These are phyloP conservation scores for Drosophila sp. DNA, from an alignment of 1,140 invertebrate genomes.

Conservation along the genomic window DNA sequence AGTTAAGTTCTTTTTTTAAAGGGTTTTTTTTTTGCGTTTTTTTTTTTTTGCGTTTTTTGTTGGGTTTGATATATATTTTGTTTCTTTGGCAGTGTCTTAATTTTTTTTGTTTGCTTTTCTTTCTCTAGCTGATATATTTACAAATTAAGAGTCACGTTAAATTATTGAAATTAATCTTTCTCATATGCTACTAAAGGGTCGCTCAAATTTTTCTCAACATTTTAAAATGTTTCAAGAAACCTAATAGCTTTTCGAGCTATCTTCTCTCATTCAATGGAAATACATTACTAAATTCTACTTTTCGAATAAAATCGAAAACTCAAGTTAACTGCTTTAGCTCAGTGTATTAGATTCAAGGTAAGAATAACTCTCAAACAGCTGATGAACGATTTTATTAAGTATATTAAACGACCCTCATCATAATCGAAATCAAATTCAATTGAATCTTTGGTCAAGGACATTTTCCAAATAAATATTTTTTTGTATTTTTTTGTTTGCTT, in stretches of 20 bases:
- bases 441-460: neutral
- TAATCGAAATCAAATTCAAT: neutral
- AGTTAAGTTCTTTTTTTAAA: conserved; percentile 3
- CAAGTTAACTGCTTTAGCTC: too few relatives aligned
- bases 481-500: conserved; percentile 19
- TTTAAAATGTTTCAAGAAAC: too few relatives aligned
- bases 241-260: too few relatives aligned
- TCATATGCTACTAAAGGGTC: too few relatives aligned
- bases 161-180: neutral
- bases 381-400: too few relatives aligned
- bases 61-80: conserved; percentile 4
- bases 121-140: conserved; percentile 9
- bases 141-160: neutral
- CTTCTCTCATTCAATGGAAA: too few relatives aligned
- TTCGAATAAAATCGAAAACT: too few relatives aligned
- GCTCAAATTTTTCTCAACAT: too few relatives aligned
- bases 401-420: neutral
- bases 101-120: conserved; percentile 40
- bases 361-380: too few relatives aligned
- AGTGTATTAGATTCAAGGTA: too few relatives aligned
- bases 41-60: conserved; percentile 21
- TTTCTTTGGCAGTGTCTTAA: conserved; percentile 59
- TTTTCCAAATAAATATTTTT: conserved; percentile 24
- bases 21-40: conserved; percentile 24
- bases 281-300: too few relatives aligned